Base-by-base conservation (phyloP, 2,888 invertebrate genomes). In the Diploptera punctata region DNA sequence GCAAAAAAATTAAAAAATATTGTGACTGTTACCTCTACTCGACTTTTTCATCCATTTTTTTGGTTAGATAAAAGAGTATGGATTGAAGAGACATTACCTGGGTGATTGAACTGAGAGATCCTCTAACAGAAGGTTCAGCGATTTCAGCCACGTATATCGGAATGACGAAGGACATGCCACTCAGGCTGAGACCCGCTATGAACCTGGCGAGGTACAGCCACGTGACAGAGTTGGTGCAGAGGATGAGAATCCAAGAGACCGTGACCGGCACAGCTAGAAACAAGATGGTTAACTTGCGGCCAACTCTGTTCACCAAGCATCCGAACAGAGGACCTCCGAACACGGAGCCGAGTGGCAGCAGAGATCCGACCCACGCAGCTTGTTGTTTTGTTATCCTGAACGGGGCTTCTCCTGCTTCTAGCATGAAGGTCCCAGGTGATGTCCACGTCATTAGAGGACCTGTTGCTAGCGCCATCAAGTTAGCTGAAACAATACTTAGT, bases 91-190 rank as follows among this genome's bases (percentile, higher is more conserved):
- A n/a, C 18, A 4, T 93, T 52, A 90, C 84, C 79, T 93, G 93
- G 78, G 95, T 89, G 73, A 93, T 89, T 0, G 95, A 92, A 1
- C 95, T 95, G 0, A 96, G 84, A 0, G 92, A 89, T 0, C 96
- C 96, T 75, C 97, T 86, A 18, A 88, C 82, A 3, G 86, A 83
- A 79, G 89, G 89, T 76, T 93, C 91, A 4, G 94, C 88, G 60
- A 95, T 92, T 83, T 97, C 97, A 52, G 93, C 93, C 73, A 94
- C 89, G 83, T 96, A 97, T 88, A 95, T 92, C 0, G 96, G 94
- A 0, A 91, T 87, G 0, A 91, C 88, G 0, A 92, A 90, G 83
- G 91, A 92, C 13, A 90, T 83, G 78, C 91, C 88, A 0, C 92
- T 91, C 0, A 90, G 86, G 0, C 88, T 88, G 0, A 91, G 78